Conservation (phyloP, 2,113 vertebrate species). For the Canis aureus region DNA sequence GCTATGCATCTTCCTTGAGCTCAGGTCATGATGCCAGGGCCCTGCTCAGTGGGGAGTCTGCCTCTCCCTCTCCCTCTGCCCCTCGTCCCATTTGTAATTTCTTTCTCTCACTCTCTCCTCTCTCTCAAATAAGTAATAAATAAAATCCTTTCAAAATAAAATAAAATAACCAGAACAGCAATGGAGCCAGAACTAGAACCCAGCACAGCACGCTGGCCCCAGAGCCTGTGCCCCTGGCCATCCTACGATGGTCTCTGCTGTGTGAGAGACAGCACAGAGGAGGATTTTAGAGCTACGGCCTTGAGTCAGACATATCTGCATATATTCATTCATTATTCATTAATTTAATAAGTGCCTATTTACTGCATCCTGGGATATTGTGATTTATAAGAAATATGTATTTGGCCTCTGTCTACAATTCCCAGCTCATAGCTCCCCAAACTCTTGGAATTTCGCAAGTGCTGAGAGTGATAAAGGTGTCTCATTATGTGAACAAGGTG, state of each 20-base stretch:
- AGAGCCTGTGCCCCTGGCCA: not conserved
- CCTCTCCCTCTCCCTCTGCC: too few species aligned
- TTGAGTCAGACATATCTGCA: not conserved
- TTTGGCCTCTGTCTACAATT: not conserved
- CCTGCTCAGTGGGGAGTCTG: too few species aligned
- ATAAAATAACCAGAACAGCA: not conserved
- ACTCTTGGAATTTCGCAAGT: not conserved
- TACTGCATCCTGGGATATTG: not conserved
- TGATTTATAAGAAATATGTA: not conserved
- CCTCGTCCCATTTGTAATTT: too few species aligned
- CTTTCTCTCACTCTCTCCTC: too few species aligned
- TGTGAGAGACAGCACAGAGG: not conserved
- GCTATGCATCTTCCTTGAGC: too few species aligned
- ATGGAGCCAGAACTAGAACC: constrained; percentile 3
- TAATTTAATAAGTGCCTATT: not conserved
- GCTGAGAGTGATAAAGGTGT: not conserved
- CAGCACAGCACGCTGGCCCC: not conserved
- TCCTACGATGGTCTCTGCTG: not conserved
- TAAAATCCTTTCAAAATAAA: too few species aligned
- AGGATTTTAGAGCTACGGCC: not conserved
- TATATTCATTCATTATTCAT: not conserved
- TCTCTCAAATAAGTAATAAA: too few species aligned
- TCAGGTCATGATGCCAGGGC: too few species aligned
- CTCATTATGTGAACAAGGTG: not conserved
- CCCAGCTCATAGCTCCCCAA: not conserved